Evolutionary conservation across 2,113 vertebrate genomes (phyloP).

Genomic region (Synodontis membranacea): DNA sequence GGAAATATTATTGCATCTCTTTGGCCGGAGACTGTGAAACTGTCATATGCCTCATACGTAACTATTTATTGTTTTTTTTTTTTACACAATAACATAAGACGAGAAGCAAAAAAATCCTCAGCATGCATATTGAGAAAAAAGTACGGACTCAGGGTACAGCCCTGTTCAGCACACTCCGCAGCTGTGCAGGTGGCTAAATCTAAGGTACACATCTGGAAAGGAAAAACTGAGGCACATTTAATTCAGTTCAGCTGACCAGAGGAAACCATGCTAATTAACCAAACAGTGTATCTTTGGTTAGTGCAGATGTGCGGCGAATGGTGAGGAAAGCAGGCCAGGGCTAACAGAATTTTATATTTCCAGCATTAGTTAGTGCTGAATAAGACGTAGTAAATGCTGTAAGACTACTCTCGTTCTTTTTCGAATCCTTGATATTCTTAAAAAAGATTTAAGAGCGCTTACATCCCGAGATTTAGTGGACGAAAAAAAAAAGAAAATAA

Average conservation of each 20-base stretch:
- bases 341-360: background rate
- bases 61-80: background rate
- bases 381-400: slow-evolving; percentile 13
- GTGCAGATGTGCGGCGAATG: slow-evolving; percentile 7
- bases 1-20: background rate
- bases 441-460: background rate
- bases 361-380: slow-evolving; percentile 31
- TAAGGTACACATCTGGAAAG: background rate
- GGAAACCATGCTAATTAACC: background rate
- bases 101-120: background rate
- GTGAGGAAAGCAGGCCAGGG: background rate
- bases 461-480: background rate
- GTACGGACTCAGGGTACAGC: background rate
- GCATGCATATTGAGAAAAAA: background rate
- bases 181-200: slow-evolving; percentile 12
- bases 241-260: slow-evolving; percentile 1
- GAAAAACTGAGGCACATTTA: background rate
- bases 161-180: background rate
- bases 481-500: no score
- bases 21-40: slow-evolving; percentile 25
- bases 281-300: background rate
- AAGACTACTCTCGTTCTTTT: background rate
- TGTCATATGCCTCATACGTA: background rate
- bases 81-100: background rate
- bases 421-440: background rate